phyloP scores from a whole-genome alignment of 2,113 vertebrate species.

The Platichthys stellatus region DNA sequence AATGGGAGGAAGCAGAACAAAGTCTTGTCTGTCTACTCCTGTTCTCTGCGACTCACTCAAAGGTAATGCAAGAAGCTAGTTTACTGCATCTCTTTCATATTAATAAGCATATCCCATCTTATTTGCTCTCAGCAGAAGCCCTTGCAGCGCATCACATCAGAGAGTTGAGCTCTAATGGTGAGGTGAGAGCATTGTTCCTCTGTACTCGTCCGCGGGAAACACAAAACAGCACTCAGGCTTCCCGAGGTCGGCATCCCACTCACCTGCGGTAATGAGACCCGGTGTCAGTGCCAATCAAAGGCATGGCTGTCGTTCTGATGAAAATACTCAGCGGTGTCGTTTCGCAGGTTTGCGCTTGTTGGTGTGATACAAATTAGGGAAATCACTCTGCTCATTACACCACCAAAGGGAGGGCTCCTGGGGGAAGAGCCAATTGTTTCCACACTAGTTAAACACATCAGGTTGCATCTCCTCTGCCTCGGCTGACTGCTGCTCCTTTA shows the following conservation, averaged over 20 bases:
- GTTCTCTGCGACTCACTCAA: conserved; percentile 68
- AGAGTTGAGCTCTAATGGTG: conserved; percentile 78
- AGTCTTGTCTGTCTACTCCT: conserved; percentile 65
- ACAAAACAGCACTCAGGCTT: conserved; percentile 88
- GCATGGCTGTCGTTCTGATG: conserved; percentile 77
- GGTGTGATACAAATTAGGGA: conserved; percentile 80
- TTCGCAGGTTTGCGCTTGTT: conserved; percentile 66
- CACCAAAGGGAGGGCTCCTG: conserved; percentile 73
- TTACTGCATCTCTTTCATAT: conserved; percentile 78
- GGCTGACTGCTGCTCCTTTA: conserved; percentile 72
- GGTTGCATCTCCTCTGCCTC: conserved; percentile 71
- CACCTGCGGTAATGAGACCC: conserved; percentile 91
- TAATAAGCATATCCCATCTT: conserved; percentile 82
- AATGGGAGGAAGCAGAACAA: conserved; percentile 70
- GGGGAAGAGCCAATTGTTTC: conserved; percentile 74
- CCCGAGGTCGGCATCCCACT: conserved; percentile 84
- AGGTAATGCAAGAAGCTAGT: conserved; percentile 81
- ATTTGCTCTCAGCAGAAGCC: conserved; percentile 80
- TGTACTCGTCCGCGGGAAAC: conserved; percentile 85
- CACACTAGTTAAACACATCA: conserved; percentile 78
- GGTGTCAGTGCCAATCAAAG: conserved; percentile 86
- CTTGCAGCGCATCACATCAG: conserved; percentile 76
- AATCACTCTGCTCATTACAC: conserved; percentile 80
- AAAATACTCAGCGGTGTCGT: conserved; percentile 67
- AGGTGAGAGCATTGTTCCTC: conserved; percentile 83